Percentiles rank a stretch among this genome's conserved stretches.
phyloP scores from a whole-genome alignment of 2,113 vertebrate species.

The Larimichthys crocea region DNA sequence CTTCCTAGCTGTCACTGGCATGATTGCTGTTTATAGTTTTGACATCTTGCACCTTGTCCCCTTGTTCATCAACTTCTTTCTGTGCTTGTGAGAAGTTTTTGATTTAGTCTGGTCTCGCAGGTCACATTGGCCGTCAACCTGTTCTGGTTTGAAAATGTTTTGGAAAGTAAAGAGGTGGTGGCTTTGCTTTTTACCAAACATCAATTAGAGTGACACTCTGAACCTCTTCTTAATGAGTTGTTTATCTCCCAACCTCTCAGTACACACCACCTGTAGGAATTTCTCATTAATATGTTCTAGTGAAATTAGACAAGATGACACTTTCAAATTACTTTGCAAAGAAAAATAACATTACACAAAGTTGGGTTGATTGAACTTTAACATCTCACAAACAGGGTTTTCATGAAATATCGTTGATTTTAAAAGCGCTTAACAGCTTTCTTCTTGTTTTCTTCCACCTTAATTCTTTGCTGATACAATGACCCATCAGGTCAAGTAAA shows the following conservation, averaged over 20 bases:
- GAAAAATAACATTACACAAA: conserved; percentile 15
- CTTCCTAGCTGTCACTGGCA: conserved; percentile 55
- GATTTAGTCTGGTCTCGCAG: conserved; percentile 44
- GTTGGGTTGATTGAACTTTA: conserved; percentile 18
- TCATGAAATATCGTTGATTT: conserved; percentile 5
- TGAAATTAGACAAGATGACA: conserved; percentile 48
- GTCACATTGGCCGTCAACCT: conserved; percentile 32
- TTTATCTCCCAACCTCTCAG: conserved; percentile 60
- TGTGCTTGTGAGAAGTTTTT: conserved; percentile 46
- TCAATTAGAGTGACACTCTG: conserved; percentile 56
- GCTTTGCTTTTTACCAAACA: conserved; percentile 41
- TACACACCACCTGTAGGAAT: conserved; percentile 33
- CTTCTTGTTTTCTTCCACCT: conserved; percentile 13
- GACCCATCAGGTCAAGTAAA: not conserved
- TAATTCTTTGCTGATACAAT: conserved; percentile 3
- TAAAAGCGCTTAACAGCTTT: conserved; percentile 12
- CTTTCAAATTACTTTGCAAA: conserved; percentile 32
- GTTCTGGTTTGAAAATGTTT: conserved; percentile 47
- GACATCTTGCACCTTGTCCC: conserved; percentile 63
- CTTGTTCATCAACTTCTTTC: conserved; percentile 54
- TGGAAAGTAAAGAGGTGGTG: conserved; percentile 41
- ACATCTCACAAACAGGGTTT: not conserved
- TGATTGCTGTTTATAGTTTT: conserved; percentile 74
- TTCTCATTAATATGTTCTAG: conserved; percentile 55
- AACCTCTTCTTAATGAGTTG: conserved; percentile 66